Conservation (phyloP, 2,888 invertebrate genomes). For the Pyrgus malvae region DNA sequence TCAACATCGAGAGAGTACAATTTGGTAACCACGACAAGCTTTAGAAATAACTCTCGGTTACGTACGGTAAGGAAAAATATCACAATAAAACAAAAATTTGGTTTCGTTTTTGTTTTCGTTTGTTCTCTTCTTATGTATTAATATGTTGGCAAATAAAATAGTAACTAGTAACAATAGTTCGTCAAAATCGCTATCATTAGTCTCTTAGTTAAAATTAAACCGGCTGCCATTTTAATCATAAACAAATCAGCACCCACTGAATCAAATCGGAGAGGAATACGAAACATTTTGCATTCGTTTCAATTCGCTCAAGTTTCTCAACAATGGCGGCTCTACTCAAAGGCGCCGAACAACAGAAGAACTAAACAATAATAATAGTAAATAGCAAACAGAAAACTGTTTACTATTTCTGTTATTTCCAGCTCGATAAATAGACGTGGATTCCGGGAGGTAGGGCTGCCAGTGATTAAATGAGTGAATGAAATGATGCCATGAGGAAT, state of each 20-base stretch:
- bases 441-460: slow-evolving; percentile 23
- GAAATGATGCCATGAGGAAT: slow-evolving; percentile 21
- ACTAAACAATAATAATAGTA: slow-evolving; percentile 37
- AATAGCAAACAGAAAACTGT: slow-evolving; percentile 51
- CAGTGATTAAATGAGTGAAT: slow-evolving; percentile 17
- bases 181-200: no score
- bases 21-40: no score
- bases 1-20: no score
- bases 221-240: not conserved
- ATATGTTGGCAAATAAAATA: no score
- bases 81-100: no score
- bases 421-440: slow-evolving; percentile 44
- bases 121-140: no score
- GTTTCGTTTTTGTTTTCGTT: no score
- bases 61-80: no score
- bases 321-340: slow-evolving; percentile 34
- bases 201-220: not conserved
- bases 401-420: slow-evolving; percentile 50
- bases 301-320: slow-evolving; percentile 9
- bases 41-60: no score
- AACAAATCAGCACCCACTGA: not conserved
- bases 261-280: slow-evolving; percentile 3
- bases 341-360: slow-evolving; percentile 27
- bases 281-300: slow-evolving; percentile 18
- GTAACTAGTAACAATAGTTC: no score